Percentiles rank a stretch among this genome's conserved stretches.
These are phyloP conservation scores for Rhea americana DNA, from an alignment of 2,113 vertebrate genomes.

Conservation along the genomic window DNA sequence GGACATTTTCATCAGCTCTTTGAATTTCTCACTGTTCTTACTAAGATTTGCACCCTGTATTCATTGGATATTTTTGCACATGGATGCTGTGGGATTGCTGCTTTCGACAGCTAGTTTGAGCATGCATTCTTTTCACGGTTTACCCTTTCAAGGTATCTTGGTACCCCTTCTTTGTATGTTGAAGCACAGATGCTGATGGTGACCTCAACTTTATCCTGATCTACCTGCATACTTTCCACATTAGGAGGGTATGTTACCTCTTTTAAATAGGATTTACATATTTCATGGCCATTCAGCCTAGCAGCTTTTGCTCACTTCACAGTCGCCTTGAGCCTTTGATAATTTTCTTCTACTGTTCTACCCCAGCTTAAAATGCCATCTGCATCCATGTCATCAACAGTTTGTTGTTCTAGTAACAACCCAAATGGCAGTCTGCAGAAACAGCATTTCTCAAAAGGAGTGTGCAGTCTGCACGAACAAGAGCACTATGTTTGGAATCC, in stretches of 20 bases:
- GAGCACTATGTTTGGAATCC: conserved; percentile 7
- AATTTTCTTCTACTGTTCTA: conserved; percentile 61
- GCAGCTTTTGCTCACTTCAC: conserved; percentile 54
- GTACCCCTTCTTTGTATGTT: not conserved
- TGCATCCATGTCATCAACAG: conserved; percentile 65
- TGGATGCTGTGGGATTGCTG: not conserved
- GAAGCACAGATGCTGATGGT: conserved; percentile 1
- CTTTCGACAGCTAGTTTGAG: not conserved
- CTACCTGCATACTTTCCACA: conserved; percentile 32
- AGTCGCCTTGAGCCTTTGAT: conserved; percentile 54
- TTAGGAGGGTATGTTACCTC: conserved; percentile 21
- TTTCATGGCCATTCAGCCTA: conserved; percentile 58
- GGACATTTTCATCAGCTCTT: not conserved
- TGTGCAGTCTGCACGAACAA: conserved; percentile 36
- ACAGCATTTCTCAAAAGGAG: conserved; percentile 46
- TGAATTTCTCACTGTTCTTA: not conserved
- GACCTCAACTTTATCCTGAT: not conserved
- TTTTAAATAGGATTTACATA: conserved; percentile 53
- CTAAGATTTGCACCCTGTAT: not conserved
- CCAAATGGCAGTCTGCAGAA: conserved; percentile 64
- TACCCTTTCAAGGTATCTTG: not conserved
- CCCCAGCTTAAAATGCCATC: conserved; percentile 64
- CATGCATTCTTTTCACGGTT: not conserved
- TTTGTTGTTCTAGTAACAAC: conserved; percentile 66
- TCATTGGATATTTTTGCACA: not conserved